phyloP scores from a whole-genome alignment of 2,888 invertebrate species.

The Chydorus sphaericus region DNA sequence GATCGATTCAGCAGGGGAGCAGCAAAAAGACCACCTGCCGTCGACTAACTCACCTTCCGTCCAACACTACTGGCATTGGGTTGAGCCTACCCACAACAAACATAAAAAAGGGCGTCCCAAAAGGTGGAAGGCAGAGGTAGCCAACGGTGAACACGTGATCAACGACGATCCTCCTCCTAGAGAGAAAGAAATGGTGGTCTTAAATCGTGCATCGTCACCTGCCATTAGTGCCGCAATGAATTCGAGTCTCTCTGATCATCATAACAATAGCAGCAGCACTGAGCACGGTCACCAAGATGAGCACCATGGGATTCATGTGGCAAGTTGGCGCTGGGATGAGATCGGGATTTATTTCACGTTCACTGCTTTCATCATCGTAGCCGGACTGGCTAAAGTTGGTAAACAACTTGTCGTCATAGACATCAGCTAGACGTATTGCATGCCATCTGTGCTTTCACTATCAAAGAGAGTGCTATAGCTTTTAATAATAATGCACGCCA shows the following conservation, averaged over 20 bases:
- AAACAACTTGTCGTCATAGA: too few relatives aligned
- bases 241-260: not conserved
- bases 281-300: not conserved
- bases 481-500: too few relatives aligned
- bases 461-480: too few relatives aligned
- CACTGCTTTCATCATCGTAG: conserved; percentile 33
- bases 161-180: not conserved
- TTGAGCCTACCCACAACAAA: not conserved
- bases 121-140: not conserved
- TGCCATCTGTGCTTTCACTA: not conserved
- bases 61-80: not conserved
- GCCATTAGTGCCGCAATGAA: too few relatives aligned
- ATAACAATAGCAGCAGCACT: not conserved
- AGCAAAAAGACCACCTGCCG: not conserved
- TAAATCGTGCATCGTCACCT: too few relatives aligned
- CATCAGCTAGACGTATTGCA: not conserved
- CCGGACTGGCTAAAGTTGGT: conserved; percentile 37
- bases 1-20: too few relatives aligned
- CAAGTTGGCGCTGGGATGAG: conserved; percentile 27
- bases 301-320: conserved; percentile 26
- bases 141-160: not conserved
- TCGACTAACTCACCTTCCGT: not conserved
- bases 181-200: not conserved
- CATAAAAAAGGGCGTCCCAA: not conserved
- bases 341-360: conserved; percentile 33